Base-by-base conservation (phyloP, 2,888 invertebrate species). In the Drosophila differens region DNA sequence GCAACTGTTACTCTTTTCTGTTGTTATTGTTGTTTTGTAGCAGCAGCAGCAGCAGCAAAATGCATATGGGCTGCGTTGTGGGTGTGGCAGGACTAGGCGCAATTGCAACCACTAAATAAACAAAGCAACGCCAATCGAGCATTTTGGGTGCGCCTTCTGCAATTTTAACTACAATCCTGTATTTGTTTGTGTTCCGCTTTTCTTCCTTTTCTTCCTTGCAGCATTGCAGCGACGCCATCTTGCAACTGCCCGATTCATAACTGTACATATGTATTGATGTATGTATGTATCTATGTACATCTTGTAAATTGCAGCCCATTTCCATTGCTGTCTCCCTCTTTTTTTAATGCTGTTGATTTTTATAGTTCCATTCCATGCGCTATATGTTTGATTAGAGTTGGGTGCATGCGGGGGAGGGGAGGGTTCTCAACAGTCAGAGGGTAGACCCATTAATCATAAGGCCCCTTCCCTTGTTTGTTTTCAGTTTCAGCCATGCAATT, bases 91-190 rank as follows among this genome's bases (percentile, higher is more conserved):
- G 51, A 71, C 52, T 28, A 39, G 57, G 60, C 69, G 32, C 30
- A 51, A 72, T 83, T 88, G 85, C 88, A 88, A 88, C 87, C 85
- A 88, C 90, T 88, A 85, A 88, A 88, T 89, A 88, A 87, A 87
- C 86, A 86, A 79, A 74, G 67, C 63, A 72, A 62, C 32, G 52
- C 19, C 59, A 55, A 47, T 30, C 41, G 32, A 35, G 19, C 4
- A 55, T 67, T 71, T 66, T 58, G 60, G 67, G 28, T 76, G 72
- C 51, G 76, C 66, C 76, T 66, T 55, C 72, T 64, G 69, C 70
- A 71, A 73, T 74, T 79, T 73, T 57, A 70, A 58, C 55, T 53
- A 63, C 63, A 55, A 59, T 63, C 32, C 33, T 55, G 51, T 69
- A 63, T 74, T 80, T 80, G 68, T 74, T 74, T 76, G 57, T 63